Conservation (phyloP, 2,113 vertebrate species). For the Suncus etruscus region DNA sequence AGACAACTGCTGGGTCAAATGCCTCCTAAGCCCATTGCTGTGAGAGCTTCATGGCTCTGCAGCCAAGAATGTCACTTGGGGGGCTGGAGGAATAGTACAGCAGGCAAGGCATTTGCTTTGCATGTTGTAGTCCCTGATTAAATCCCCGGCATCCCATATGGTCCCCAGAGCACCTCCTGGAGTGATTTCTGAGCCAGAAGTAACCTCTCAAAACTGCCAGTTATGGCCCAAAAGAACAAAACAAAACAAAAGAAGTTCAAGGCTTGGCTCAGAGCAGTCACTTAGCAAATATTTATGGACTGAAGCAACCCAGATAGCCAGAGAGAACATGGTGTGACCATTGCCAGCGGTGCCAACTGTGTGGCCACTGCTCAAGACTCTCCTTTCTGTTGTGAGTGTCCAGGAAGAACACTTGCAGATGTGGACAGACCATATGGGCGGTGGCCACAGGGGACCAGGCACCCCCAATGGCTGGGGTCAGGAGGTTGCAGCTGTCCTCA, state of each 20-base stretch:
- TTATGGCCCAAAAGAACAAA: no score
- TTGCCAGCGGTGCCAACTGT: neutral
- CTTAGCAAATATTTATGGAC: conserved; percentile 51
- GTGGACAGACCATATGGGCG: neutral
- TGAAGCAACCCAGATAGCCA: conserved; percentile 30
- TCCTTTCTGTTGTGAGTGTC: neutral
- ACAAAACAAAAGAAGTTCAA: no score
- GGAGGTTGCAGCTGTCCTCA: neutral
- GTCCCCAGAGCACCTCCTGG: no score
- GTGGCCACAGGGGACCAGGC: neutral
- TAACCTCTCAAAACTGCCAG: no score
- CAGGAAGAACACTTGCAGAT: neutral
- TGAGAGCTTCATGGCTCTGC: neutral
- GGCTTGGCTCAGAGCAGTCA: conserved; percentile 13
- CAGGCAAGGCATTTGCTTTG: no score
- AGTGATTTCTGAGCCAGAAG: no score
- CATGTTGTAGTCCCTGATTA: no score
- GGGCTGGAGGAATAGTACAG: no score
- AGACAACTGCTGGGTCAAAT: neutral
- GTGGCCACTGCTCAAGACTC: neutral
- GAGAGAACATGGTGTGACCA: neutral
- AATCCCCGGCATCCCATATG: no score
- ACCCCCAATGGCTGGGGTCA: neutral
- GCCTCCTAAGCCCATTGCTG: conserved; percentile 1
- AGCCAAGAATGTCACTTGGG: neutral